Percentiles rank a stretch among this genome's conserved stretches.
Conservation (phyloP, 1,140 invertebrate genomes). For the Trypoxylus dichotomus region DNA sequence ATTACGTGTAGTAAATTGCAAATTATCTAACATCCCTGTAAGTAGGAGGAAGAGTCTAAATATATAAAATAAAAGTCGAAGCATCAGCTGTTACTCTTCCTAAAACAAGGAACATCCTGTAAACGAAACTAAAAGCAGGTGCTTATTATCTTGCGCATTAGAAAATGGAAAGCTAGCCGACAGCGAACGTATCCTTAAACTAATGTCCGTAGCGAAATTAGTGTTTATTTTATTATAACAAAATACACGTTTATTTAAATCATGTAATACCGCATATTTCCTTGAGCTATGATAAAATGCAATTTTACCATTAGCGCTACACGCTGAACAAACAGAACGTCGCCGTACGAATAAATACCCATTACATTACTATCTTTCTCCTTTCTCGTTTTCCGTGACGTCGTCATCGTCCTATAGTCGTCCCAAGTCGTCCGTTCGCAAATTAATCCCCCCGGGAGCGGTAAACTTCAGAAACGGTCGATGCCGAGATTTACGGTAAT, state of each 20-base stretch:
- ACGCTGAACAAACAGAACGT: conserved; percentile 5
- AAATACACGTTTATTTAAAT: conserved; percentile 16
- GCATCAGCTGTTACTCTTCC: no score
- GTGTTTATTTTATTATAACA: conserved; percentile 3
- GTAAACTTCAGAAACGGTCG: conserved; percentile 15
- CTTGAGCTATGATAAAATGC: background rate
- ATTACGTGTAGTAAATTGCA: no score
- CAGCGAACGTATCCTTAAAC: background rate
- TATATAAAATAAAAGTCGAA: no score
- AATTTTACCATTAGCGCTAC: background rate
- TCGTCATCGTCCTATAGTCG: background rate
- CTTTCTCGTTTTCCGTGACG: conserved; percentile 20
- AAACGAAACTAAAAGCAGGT: background rate
- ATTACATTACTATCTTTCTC: conserved; percentile 17
- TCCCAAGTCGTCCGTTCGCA: conserved; percentile 4
- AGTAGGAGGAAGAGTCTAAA: no score
- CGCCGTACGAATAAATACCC: background rate
- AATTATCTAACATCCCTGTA: no score
- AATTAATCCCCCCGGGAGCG: conserved; percentile 17
- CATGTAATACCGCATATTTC: conserved; percentile 3
- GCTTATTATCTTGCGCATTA: background rate
- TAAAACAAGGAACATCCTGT: background rate
- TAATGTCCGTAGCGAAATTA: conserved; percentile 6
- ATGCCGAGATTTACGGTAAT: conserved; percentile 16
- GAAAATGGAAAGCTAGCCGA: conserved; percentile 12